Base-by-base conservation (phyloP, 2,888 invertebrate species). In the Thera obeliscata region DNA sequence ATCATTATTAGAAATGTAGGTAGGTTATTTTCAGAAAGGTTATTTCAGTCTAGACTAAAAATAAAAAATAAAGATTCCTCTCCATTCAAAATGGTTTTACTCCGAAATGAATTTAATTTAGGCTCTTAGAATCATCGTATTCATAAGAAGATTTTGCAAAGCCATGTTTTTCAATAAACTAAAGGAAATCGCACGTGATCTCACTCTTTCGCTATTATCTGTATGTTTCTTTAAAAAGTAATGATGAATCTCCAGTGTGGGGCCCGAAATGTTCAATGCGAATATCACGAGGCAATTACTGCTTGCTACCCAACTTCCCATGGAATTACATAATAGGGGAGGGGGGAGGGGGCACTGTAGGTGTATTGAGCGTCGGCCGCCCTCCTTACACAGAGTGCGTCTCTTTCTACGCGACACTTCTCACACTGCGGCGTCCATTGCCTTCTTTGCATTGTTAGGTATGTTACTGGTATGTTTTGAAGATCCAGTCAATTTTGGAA, bases 221-320 rank as follows among this genome's bases (percentile, higher is more conserved):
- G 41, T 41, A 41, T 6, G 41, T 41, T 38, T 38, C 4, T 7
- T 1, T 5, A 7, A 7, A 41, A 3, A 41, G 7, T 41, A 41
- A 41, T 41, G 0, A 3, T 41, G 41, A 41, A 5, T 41, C 0
- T 12, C n/a, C 49, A 49, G 33, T 3, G 4, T 50, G 50, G 8
- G 8, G 33, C 22, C 52, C 33, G 22, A 56, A 56, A 50, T 8
- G 11, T 50, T 41, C 12, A 66, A 50, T 74, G 78, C 77, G 76
- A 82, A 84, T 80, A 83, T 81, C 80, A 79, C 75, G 76, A 77
- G 81, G 81, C 85, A 86, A 87, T 86, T 86, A 85, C 80, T 80
- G 79, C 78, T 82, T 81, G 81, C 83, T 81, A 83, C 82, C 7
- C 8, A 46, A 46, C 81, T 78, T 78, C 79, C 81, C 80, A 79